These are phyloP conservation scores for Leuciscus waleckii DNA, from an alignment of 2,797 vertebrate genomes.

Conservation along the genomic window DNA sequence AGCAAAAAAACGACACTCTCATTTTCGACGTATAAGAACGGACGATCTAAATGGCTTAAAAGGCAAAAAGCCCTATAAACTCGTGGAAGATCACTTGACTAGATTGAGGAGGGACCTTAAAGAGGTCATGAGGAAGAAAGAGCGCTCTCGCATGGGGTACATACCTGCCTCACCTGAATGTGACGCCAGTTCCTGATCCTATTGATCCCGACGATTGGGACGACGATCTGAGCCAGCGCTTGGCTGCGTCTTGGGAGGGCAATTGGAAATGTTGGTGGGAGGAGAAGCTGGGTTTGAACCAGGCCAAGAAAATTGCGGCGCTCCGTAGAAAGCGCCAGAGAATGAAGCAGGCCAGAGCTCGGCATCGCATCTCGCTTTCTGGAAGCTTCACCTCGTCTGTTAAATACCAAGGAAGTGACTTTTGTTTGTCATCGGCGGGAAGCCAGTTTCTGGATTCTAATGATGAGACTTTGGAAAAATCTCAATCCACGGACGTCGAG, in stretches of 20 bases:
- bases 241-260: constrained; percentile 79
- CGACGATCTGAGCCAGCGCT: constrained; percentile 77
- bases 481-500: not conserved
- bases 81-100: constrained; percentile 3
- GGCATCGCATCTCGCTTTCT: constrained; percentile 63
- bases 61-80: not conserved
- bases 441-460: constrained; percentile 67
- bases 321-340: constrained; percentile 73
- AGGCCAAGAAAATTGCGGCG: constrained; percentile 60
- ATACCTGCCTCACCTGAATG: constrained; percentile 11
- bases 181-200: not conserved
- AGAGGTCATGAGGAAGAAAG: constrained; percentile 60
- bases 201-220: constrained; percentile 36
- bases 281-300: constrained; percentile 68
- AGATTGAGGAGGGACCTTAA: constrained; percentile 69
- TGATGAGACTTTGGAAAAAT: not conserved
- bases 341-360: constrained; percentile 66
- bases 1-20: not conserved
- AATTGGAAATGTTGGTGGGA: constrained; percentile 83
- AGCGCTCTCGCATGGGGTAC: constrained; percentile 61
- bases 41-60: not conserved
- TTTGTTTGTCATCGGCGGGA: constrained; percentile 26
- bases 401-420: constrained; percentile 73
- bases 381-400: constrained; percentile 83
- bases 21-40: constrained; percentile 13